Evolutionary conservation across 2,113 vertebrate species (phyloP), one percentile per base, ranked within the genome.

Genomic region (Anolis carolinensis): DNA sequence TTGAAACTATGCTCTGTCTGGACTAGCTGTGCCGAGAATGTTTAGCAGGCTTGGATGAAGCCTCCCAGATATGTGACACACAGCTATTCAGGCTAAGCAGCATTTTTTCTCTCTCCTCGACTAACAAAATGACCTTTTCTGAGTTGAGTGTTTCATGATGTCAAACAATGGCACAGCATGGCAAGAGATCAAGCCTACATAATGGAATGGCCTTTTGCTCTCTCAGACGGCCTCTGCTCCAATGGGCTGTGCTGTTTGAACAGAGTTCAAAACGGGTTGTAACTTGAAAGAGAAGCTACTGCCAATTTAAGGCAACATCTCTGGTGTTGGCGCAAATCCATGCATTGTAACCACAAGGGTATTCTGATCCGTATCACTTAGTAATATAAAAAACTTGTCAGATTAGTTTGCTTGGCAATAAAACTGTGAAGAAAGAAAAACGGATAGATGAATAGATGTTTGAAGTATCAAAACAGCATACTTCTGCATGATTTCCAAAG

Each of bases 161-260:
- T 86, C 90, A 71, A 21, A 91, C 89, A 94, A 84, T 86, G 81
- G 90, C 87, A 88, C 90, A 91, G 89, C 84, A n/a, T 32, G 81
- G 90, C 55, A 79, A 87, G 87, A 86, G 72, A 90, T 79, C 82
- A 91, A 91, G 84, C 87, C 62, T 16, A 14, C 30, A 72, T 89
- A 89, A 91, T 88, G 67, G 83, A 93, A 85, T 0, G 3, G 65
- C 73, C 90, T 88, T 23, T 81, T 83, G 72, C 63, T 86, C 87
- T 93, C 87, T 94, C 81, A 88, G 87, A 76, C 73, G 86, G 85
- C 71, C 18, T 65, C 30, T 81, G 68, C 59, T 48, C 39, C 34
- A 7, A 78, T 75, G 79, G 63, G 84, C 77, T 93, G 81, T 87
- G 81, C 68, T 90, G 44, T 63, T 72, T 87, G 89, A 91, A 84